These are phyloP conservation scores for Trachymyrmex septentrionalis DNA, from an alignment of 1,140 invertebrate genomes.

Conservation along the genomic window DNA sequence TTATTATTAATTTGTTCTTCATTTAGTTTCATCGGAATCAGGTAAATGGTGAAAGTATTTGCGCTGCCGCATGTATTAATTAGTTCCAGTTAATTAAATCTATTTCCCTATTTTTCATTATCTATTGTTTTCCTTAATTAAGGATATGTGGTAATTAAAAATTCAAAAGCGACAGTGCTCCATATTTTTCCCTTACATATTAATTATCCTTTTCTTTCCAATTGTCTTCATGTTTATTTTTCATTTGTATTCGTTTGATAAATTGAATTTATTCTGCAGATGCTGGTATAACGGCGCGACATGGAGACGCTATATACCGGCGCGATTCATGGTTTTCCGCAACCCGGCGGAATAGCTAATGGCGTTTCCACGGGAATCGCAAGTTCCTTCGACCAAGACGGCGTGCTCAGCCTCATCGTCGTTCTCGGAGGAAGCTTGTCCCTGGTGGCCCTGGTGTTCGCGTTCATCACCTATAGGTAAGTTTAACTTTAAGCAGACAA, in stretches of 20 bases:
- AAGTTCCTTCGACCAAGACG: conserved; percentile 86
- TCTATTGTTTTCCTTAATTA: conserved; percentile 13
- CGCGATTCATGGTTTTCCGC: conserved; percentile 84
- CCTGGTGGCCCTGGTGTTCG: conserved; percentile 90
- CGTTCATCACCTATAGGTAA: conserved; percentile 91
- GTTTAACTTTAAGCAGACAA: conserved; percentile 53
- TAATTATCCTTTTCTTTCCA: background rate
- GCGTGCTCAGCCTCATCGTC: conserved; percentile 89
- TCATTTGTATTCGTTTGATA: conserved; percentile 18
- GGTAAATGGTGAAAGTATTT: conserved; percentile 73
- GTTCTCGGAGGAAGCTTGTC: conserved; percentile 90
- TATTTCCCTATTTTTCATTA: conserved; percentile 4
- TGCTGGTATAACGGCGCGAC: conserved; percentile 58
- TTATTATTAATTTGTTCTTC: conserved; percentile 38
- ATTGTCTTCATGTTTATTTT: background rate
- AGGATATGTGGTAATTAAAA: conserved; percentile 32
- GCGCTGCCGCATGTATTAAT: conserved; percentile 48
- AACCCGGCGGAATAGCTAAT: conserved; percentile 77
- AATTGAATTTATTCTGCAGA: conserved; percentile 49
- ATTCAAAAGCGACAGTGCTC: background rate
- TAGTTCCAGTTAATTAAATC: conserved; percentile 31
- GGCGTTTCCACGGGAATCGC: conserved; percentile 83
- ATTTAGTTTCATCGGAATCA: background rate
- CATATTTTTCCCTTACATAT: background rate
- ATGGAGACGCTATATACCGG: conserved; percentile 86